Percentiles rank a stretch among this genome's conserved stretches.
Evolutionary conservation across 2,797 vertebrate species (phyloP).

Genomic region (Melanotaenia boesemani): DNA sequence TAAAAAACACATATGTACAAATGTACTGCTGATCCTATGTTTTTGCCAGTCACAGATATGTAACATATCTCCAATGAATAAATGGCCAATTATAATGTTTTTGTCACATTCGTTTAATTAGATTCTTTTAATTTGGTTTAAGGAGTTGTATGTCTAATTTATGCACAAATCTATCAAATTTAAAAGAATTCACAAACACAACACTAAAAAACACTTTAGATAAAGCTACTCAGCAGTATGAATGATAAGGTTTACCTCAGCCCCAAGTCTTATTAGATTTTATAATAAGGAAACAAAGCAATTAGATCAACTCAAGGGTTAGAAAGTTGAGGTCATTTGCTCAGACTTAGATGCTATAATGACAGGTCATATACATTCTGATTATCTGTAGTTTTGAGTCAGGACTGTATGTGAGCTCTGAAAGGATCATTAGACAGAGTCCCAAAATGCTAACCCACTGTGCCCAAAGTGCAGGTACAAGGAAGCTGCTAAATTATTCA

Average conservation of each 20-base stretch:
- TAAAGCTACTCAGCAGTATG: background rate
- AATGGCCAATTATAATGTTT: background rate
- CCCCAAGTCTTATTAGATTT: background rate
- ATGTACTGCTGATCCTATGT: background rate
- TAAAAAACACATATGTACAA: background rate
- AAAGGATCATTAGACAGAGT: conserved; percentile 13
- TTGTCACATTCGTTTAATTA: background rate
- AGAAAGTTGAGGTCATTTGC: background rate
- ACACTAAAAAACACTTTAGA: background rate
- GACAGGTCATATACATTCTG: background rate
- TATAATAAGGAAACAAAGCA: background rate
- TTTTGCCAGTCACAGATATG: background rate
- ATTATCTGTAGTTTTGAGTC: background rate
- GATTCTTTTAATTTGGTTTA: background rate
- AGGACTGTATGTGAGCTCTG: background rate
- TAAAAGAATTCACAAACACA: too few relatives aligned
- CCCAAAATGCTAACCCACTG: conserved; percentile 17
- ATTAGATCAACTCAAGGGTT: background rate
- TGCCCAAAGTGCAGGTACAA: conserved; percentile 36
- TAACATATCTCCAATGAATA: background rate
- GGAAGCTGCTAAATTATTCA: conserved; percentile 49
- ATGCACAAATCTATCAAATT: background rate
- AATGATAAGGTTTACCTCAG: background rate
- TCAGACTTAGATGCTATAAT: background rate
- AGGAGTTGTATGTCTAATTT: background rate